Percentiles rank a stretch among this genome's conserved stretches.
phyloP scores from a whole-genome alignment of 2,797 vertebrate species.

The Acipenser oxyrinchus region DNA sequence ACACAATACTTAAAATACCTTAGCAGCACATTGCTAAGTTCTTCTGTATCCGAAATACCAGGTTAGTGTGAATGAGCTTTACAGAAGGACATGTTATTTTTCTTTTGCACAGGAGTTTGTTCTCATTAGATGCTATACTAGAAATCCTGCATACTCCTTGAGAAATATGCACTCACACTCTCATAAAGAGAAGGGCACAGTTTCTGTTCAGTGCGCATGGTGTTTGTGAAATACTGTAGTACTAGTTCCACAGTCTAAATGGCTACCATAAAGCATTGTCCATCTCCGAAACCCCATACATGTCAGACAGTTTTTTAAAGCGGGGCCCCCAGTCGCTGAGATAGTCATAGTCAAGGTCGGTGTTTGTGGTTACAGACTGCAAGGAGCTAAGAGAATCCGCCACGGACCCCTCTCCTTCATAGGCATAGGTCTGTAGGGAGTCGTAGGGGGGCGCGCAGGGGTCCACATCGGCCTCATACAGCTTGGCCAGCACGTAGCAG shows the following conservation, averaged over 20 bases:
- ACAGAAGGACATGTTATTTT: neutral
- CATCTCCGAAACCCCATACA: conserved; percentile 79
- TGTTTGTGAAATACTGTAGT: neutral
- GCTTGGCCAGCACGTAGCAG: conserved; percentile 79
- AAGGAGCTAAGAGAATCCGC: conserved; percentile 86
- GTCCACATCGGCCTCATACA: conserved; percentile 82
- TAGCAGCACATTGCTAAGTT: neutral
- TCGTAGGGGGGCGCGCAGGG: conserved; percentile 83
- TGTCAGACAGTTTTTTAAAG: conserved; percentile 85
- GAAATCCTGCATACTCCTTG: neutral
- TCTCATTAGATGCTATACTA: neutral
- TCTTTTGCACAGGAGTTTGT: neutral
- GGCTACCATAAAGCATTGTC: conserved; percentile 65
- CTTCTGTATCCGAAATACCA: neutral
- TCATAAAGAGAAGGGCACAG: neutral
- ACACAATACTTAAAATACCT: neutral
- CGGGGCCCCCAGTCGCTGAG: conserved; percentile 89
- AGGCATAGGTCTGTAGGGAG: conserved; percentile 90
- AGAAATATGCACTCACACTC: neutral
- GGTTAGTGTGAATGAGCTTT: neutral
- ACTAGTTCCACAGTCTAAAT: neutral
- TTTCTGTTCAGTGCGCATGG: neutral
- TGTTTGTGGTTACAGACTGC: conserved; percentile 72
- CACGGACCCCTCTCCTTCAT: conserved; percentile 81
- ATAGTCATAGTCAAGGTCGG: conserved; percentile 87